These are phyloP conservation scores for Nixonia krombeini DNA, from an alignment of 1,140 invertebrate species.

Conservation along the genomic window DNA sequence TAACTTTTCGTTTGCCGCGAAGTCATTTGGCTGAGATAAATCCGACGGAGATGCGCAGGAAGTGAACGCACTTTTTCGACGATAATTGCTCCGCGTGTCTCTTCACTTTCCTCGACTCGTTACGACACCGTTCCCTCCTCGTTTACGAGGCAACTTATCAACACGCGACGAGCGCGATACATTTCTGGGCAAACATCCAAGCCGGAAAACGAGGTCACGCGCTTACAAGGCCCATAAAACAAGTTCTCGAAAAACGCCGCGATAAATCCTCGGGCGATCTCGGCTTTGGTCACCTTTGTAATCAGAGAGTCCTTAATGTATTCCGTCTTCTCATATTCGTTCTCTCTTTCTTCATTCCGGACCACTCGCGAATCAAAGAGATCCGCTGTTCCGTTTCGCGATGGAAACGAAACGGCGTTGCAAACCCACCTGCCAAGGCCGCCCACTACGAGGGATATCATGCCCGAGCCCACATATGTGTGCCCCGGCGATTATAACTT, in stretches of 20 bases:
- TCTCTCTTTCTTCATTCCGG: constrained; percentile 19
- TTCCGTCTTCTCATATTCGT: constrained; percentile 22
- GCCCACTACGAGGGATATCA: constrained; percentile 35
- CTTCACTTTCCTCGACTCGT: constrained; percentile 26
- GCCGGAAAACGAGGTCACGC: constrained; percentile 44
- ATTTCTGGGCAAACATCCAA: constrained; percentile 34
- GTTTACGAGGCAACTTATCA: constrained; percentile 33
- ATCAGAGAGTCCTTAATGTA: constrained; percentile 41
- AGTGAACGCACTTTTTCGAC: neutral
- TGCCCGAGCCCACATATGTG: constrained; percentile 37
- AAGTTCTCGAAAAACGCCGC: constrained; percentile 36
- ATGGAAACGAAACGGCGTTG: constrained; percentile 12
- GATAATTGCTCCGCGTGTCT: constrained; percentile 24
- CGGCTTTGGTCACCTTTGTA: constrained; percentile 44
- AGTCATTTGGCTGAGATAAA: no score
- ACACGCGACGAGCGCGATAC: constrained; percentile 10
- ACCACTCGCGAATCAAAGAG: constrained; percentile 37
- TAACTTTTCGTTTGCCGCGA: no score
- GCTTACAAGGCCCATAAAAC: constrained; percentile 34
- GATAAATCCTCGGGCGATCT: constrained; percentile 32
- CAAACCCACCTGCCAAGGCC: constrained; percentile 44
- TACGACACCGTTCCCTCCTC: constrained; percentile 23
- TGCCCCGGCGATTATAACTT: no score
- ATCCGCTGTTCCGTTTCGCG: constrained; percentile 26
- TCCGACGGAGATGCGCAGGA: no score